Evolutionary conservation across 1,140 invertebrate species (phyloP).

Genomic region (Holotrichia oblita): DNA sequence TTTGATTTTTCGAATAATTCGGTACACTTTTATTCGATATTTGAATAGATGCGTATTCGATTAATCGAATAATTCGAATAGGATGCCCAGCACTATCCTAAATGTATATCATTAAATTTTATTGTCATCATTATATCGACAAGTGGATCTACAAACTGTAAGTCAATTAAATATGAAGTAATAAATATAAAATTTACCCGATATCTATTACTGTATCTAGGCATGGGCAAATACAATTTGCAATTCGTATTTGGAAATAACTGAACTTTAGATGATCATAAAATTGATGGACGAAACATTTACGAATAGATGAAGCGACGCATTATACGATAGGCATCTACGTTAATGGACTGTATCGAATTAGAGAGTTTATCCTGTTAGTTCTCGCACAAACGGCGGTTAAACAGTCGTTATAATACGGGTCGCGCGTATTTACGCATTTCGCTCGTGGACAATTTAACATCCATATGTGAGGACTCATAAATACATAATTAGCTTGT

Average conservation of each 20-base stretch:
- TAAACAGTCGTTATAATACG: background rate
- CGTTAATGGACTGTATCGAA: slow-evolving; percentile 29
- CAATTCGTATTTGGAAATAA: no score
- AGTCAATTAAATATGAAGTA: background rate
- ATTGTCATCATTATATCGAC: background rate
- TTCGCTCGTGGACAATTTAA: background rate
- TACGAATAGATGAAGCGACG: slow-evolving; percentile 2
- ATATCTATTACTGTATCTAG: background rate
- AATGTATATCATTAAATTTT: background rate
- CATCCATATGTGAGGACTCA: background rate
- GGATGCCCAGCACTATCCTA: no score
- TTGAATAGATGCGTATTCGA: no score
- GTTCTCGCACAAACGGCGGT: background rate
- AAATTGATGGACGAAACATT: background rate
- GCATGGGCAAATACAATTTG: background rate
- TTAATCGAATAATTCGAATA: no score
- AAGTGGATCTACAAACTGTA: background rate
- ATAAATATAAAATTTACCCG: no score
- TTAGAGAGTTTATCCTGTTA: slow-evolving; percentile 21
- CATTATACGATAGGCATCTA: slow-evolving; percentile 18
- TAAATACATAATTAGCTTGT: slow-evolving; percentile 28
- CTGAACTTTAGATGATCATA: background rate
- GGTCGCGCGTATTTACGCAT: background rate
- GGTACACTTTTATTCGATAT: no score
- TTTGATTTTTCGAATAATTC: no score